phyloP scores from a whole-genome alignment of 2,888 invertebrate genomes.

The Piscicola geometra region DNA sequence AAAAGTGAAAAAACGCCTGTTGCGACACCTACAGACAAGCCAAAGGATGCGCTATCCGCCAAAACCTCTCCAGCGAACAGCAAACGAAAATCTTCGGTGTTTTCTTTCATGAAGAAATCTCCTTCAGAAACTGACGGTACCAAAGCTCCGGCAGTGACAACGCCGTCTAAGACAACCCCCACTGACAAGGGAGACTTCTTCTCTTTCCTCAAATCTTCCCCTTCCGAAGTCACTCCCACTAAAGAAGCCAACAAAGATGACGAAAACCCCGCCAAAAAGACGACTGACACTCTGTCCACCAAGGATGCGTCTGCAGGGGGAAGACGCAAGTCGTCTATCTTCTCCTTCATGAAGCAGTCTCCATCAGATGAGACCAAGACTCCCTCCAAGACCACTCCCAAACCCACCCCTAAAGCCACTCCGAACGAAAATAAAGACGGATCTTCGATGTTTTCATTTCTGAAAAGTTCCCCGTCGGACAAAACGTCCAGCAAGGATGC shows the following conservation, averaged over 20 bases:
- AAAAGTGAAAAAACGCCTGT: too few species aligned
- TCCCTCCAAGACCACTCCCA: not conserved
- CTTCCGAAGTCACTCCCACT: not conserved
- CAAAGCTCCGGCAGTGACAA: too few species aligned
- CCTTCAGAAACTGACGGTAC: too few species aligned
- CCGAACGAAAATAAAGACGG: not conserved
- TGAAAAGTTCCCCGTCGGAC: not conserved
- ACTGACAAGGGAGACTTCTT: not conserved
- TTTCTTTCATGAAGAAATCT: conserved; percentile 4
- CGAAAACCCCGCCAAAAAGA: not conserved
- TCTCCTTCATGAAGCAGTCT: not conserved
- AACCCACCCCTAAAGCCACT: not conserved
- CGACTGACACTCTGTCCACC: not conserved
- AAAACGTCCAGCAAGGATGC: too few species aligned
- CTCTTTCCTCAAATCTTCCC: not conserved
- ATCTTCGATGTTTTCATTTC: not conserved
- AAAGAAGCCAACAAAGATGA: not conserved
- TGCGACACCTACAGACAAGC: not conserved
- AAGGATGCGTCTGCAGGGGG: not conserved
- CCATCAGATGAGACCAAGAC: not conserved
- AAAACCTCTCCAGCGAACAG: not conserved
- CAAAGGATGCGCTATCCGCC: not conserved
- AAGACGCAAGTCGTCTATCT: not conserved
- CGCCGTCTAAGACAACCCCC: too few species aligned
- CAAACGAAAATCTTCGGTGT: conserved; percentile 1